Base-by-base conservation (phyloP, 2,888 invertebrate species). In the Spisula subtruncata region DNA sequence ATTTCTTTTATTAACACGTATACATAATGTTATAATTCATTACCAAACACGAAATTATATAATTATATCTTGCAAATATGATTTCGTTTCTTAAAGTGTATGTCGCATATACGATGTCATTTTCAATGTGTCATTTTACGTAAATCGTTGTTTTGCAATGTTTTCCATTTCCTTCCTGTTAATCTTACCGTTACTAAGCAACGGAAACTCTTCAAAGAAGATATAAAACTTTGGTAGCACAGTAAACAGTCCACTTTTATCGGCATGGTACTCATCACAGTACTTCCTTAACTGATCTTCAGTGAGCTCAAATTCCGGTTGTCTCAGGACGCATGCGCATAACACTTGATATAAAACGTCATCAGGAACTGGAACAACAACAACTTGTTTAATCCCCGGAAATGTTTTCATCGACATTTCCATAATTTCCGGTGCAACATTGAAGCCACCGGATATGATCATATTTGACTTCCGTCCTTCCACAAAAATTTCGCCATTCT, bases 401-500 rank as follows among this genome's bases (percentile, higher is more conserved):
- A 81, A 85, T 6, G 81, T 56, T n/a, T 80, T 85, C 12, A 91
- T n/a, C 2, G 85, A 56, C 32, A 66, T n/a, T 66, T 91, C 91
- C 10, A 91, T 32, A 35, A 89, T 87, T 79, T 86, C 86, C 0
- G 92, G 90, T 18, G 83, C 80, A 16, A 92, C 89, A 56, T 89
- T 90, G 29, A 84, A 51, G 25, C 84, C 86, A 20, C 71, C 84
- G 29, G 51, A 83, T n/a, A 71, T 83, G 41, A 92, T 90, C 56
- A 85, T 79, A 51, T 90, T 85, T 6, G 87, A 86, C 66, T 89
- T 89, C 29, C 92, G 56, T 6, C 92, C 90, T 41, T 83, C 82
- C 56, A 89, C 90, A 81, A 87, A 86, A 10, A 92, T 54, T 25
- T 41, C 32, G 5, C 86, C 87, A n/a, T 90, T 81, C 83, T 82